Evolutionary conservation across 37 sponge, comb jelly and placozoan genomes (phyloP), one percentile per base, ranked within the genome.

Genomic region (Spongilla lacustris): DNA sequence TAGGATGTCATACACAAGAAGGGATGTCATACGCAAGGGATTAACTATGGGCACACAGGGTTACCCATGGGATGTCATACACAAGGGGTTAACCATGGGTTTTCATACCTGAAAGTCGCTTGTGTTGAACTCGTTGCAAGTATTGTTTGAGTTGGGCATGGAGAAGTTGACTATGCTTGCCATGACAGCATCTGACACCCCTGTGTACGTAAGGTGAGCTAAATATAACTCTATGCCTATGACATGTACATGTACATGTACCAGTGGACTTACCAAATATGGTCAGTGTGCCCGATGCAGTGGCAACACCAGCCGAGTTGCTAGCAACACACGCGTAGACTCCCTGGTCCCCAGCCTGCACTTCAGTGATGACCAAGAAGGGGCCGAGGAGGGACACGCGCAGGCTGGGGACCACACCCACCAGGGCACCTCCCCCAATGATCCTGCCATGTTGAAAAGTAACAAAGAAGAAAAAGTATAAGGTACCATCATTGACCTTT

Each of bases 181-280:
- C 71, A 38, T 21, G n/a, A 88, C 77, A 2, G 77, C 71, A n/a
- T 76, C 28, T 2, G 68, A 67, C 35, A 28, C 35, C 1, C 35
- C 80, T 80, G 80, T 25, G 11, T 41, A 17, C 2, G 76, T 31
- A 28, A 25, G 30, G 19, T 23, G n/a, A n/a, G n/a, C n/a, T n/a
- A n/a, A n/a, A n/a, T n/a, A n/a, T n/a, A n/a, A n/a, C n/a, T n/a
- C n/a, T n/a, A n/a, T n/a, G n/a, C n/a, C n/a, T n/a, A n/a, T n/a
- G n/a, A n/a, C n/a, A n/a, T n/a, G n/a, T n/a, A n/a, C n/a, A n/a
- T n/a, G n/a, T n/a, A n/a, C n/a, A 48, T 22, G 28, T 37, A 14
- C 27, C 12, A 46, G 79, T 78, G 50, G 34, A 79, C 94, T 80
- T 23, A 93, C 94, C 50, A 37, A 87, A 90, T 25, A 94, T 69